Conservation (phyloP, 2,113 vertebrate species). For the Addax nasomaculatus region DNA sequence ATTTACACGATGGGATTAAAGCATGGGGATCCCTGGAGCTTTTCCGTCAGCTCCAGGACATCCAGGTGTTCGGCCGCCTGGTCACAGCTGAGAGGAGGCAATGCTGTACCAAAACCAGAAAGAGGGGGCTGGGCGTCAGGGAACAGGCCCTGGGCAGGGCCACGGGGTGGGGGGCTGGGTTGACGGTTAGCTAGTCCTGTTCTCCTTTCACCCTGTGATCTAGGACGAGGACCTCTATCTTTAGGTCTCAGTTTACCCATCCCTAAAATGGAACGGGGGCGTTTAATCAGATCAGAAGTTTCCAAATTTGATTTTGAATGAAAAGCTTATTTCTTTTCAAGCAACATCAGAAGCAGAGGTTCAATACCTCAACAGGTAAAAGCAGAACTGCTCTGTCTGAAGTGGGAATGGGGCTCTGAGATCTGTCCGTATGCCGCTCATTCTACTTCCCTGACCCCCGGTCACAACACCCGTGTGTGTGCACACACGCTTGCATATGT, state of each 20-base stretch:
- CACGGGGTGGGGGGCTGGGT: fast-evolving
- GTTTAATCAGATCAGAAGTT: neutral
- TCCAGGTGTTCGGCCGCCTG: neutral
- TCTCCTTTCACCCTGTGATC: neutral
- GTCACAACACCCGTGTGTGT: too few species aligned
- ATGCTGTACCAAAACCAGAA: neutral
- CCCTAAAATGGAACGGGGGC: neutral
- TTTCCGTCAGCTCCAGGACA: neutral
- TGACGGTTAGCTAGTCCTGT: neutral
- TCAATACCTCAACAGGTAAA: neutral
- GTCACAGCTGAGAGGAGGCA: neutral
- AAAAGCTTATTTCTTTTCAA: neutral
- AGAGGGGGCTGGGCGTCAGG: fast-evolving
- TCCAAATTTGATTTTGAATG: neutral
- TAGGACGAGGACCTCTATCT: neutral
- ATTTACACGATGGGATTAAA: neutral
- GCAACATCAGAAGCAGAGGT: neutral
- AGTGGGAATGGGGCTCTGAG: neutral
- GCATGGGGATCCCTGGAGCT: neutral
- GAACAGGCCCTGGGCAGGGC: neutral
- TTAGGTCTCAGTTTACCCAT: neutral
- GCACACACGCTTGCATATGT: too few species aligned
- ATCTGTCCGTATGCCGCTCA: neutral
- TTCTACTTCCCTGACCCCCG: neutral
- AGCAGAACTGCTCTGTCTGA: neutral